Conservation (phyloP, 2,888 invertebrate genomes). For the Oscheius sp. region DNA sequence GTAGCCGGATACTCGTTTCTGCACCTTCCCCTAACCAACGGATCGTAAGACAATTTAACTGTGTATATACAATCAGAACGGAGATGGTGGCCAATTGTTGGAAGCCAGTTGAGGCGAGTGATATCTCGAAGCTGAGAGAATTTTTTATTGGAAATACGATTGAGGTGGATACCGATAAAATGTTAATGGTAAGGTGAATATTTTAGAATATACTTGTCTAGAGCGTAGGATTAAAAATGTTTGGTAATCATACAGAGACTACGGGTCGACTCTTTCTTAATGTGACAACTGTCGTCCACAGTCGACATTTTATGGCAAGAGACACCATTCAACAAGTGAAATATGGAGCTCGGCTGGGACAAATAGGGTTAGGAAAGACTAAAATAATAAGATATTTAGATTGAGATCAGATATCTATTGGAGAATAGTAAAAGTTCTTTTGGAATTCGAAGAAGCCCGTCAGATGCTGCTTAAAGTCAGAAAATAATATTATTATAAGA, state of each 20-base stretch:
- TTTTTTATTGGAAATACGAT: constrained; percentile 43
- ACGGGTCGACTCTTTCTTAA: constrained; percentile 36
- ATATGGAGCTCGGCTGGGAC: constrained; percentile 42
- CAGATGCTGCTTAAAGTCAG: constrained; percentile 47
- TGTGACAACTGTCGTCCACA: constrained; percentile 39
- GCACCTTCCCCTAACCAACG: not conserved
- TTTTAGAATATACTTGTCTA: constrained; percentile 4
- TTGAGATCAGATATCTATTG: constrained; percentile 48
- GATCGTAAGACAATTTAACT: not conserved
- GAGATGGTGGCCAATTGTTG: constrained; percentile 32
- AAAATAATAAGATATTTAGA: constrained; percentile 25
- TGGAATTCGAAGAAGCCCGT: constrained; percentile 57
- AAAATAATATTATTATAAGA: not conserved
- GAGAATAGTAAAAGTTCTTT: constrained; percentile 54
- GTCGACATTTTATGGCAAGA: constrained; percentile 41
- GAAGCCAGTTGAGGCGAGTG: constrained; percentile 30
- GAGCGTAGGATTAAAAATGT: constrained; percentile 29
- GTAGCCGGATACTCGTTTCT: constrained; percentile 20
- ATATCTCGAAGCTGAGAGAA: constrained; percentile 31
- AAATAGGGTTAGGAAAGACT: constrained; percentile 43
- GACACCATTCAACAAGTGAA: constrained; percentile 46
- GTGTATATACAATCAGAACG: no score
- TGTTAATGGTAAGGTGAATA: not conserved
- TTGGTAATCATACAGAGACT: constrained; percentile 37
- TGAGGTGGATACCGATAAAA: constrained; percentile 28